Evolutionary conservation across 2,113 vertebrate genomes (phyloP).

Genomic region (Eira barbara): DNA sequence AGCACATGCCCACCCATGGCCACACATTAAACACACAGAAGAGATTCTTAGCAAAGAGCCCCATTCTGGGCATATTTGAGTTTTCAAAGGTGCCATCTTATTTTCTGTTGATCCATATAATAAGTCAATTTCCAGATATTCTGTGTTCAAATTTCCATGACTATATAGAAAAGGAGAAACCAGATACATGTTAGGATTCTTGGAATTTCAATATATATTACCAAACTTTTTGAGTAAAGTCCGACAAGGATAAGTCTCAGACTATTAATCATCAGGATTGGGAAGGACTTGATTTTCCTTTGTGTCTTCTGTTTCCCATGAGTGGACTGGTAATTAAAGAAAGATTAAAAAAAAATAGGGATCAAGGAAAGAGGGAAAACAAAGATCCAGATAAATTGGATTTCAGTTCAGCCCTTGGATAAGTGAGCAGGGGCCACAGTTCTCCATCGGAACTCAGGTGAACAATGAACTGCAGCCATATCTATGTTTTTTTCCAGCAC

Average conservation of each 20-base stretch:
- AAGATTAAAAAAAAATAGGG: neutral
- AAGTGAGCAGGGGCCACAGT: neutral
- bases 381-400: neutral
- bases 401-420: neutral
- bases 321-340: neutral
- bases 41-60: neutral
- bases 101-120: neutral
- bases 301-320: neutral
- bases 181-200: neutral
- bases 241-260: neutral
- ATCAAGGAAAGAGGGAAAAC: neutral
- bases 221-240: conserved; percentile 9
- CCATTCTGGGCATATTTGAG: no score
- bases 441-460: neutral
- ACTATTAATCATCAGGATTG: neutral
- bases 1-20: neutral
- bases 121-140: neutral
- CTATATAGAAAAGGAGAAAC: neutral
- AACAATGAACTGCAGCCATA: neutral
- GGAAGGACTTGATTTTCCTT: conserved; percentile 19
- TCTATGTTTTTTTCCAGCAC: neutral
- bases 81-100: neutral
- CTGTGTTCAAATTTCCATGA: neutral
- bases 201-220: neutral
- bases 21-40: neutral